Evolutionary conservation across 2,797 vertebrate species (phyloP).

Genomic region (Coregonus sp.): DNA sequence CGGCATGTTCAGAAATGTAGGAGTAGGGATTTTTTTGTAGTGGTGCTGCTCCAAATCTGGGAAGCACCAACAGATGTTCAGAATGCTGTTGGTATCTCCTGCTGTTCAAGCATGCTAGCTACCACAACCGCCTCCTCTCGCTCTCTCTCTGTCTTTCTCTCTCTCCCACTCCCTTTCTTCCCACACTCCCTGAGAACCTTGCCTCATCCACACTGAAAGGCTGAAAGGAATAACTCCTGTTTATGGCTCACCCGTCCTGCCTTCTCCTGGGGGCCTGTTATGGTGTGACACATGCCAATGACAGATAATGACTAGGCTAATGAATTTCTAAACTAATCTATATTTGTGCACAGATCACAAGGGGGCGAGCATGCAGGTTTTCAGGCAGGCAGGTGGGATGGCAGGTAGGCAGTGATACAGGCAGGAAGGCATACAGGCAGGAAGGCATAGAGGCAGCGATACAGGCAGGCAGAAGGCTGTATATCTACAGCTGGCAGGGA

Average conservation of each 20-base stretch:
- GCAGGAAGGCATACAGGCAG: conserved; percentile 20
- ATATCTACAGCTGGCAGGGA: background rate
- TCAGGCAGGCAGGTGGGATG: conserved; percentile 15
- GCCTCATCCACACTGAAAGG: background rate
- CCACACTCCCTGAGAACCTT: conserved; percentile 31
- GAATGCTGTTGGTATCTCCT: conserved; percentile 52
- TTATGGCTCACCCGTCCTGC: conserved; percentile 49
- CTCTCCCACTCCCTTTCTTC: conserved; percentile 38
- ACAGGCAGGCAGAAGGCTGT: conserved; percentile 11
- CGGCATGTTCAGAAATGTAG: conserved; percentile 40
- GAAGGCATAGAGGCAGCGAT: conserved; percentile 7
- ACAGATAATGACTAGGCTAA: conserved; percentile 73
- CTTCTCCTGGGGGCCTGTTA: conserved; percentile 64
- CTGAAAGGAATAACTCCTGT: conserved; percentile 49
- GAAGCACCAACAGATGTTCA: conserved; percentile 57
- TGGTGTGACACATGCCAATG: conserved; percentile 58
- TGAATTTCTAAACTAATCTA: conserved; percentile 78
- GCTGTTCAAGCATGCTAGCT: conserved; percentile 30
- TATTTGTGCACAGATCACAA: conserved; percentile 68
- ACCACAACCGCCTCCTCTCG: background rate
- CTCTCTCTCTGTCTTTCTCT: background rate
- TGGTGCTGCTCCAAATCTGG: conserved; percentile 31
- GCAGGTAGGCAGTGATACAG: conserved; percentile 24
- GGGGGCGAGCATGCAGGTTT: conserved; percentile 19
- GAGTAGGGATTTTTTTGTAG: background rate